Conservation (phyloP, 2,888 invertebrate species). For the Crossocerus cetratus region DNA sequence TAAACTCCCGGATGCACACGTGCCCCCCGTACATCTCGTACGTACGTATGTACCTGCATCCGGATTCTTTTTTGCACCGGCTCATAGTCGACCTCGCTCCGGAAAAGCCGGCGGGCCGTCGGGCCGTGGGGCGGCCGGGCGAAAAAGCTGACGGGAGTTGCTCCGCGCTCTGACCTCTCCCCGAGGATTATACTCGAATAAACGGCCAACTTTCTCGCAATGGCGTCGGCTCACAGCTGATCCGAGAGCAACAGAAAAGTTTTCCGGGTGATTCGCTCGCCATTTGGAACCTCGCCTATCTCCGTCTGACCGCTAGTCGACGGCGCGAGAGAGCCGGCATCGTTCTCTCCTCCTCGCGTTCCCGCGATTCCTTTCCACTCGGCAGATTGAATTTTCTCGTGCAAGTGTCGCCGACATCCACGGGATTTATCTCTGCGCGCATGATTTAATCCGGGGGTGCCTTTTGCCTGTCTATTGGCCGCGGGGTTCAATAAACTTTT, state of each 20-base stretch:
- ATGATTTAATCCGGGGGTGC: slow-evolving; percentile 52
- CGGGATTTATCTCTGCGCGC: neutral
- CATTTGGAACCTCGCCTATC: slow-evolving; percentile 38
- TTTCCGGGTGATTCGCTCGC: slow-evolving; percentile 62
- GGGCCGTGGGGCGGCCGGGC: slow-evolving; percentile 13
- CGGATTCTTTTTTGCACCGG: too few species aligned
- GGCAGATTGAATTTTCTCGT: slow-evolving; percentile 56
- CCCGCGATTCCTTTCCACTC: slow-evolving; percentile 38
- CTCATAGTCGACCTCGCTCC: neutral
- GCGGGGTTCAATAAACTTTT: slow-evolving; percentile 37
- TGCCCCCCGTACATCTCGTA: neutral
- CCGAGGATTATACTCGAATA: slow-evolving; percentile 46
- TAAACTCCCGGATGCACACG: slow-evolving; percentile 17
- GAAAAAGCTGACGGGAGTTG: slow-evolving; percentile 30
- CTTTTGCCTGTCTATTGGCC: slow-evolving; percentile 32
- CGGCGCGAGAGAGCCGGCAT: neutral
- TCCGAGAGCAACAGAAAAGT: slow-evolving; percentile 49
- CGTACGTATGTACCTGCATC: too few species aligned
- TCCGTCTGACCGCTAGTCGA: neutral
- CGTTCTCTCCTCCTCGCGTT: slow-evolving; percentile 14
- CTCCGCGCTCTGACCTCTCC: slow-evolving; percentile 3
- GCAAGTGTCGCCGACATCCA: neutral
- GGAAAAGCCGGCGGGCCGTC: neutral
- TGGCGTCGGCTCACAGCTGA: slow-evolving; percentile 30
- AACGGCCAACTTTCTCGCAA: slow-evolving; percentile 50